Conservation (phyloP, 2,113 vertebrate genomes). For the Mystacornis crossleyi region DNA sequence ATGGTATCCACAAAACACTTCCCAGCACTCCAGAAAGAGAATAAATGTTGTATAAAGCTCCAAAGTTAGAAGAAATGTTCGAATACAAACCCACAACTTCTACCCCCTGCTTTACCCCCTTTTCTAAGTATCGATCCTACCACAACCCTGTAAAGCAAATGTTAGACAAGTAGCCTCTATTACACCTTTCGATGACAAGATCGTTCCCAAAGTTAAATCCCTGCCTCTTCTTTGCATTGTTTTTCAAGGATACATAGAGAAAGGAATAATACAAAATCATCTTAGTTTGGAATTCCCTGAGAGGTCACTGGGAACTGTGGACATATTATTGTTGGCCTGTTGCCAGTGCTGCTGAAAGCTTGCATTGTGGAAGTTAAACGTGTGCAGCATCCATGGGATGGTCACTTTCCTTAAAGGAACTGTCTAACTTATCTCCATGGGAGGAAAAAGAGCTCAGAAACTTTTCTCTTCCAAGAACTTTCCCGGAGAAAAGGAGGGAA, state of each 20-base stretch:
- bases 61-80: neutral
- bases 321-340: neutral
- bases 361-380: too few species aligned
- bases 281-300: neutral
- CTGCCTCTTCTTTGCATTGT: neutral
- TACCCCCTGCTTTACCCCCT: neutral
- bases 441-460: neutral
- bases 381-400: neutral
- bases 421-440: neutral
- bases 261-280: neutral
- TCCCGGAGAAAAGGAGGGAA: neutral
- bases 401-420: neutral
- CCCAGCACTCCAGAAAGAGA: neutral
- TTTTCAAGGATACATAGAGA: neutral
- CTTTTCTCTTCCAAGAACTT: neutral
- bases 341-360: neutral
- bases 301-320: neutral
- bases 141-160: neutral
- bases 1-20: neutral
- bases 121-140: neutral
- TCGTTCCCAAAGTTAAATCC: neutral
- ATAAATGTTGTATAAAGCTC: neutral
- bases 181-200: neutral
- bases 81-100: neutral
- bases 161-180: neutral